Percentiles rank a stretch among this genome's conserved stretches.
These are phyloP conservation scores for Channa striata DNA, from an alignment of 2,797 vertebrate genomes.

Conservation along the genomic window DNA sequence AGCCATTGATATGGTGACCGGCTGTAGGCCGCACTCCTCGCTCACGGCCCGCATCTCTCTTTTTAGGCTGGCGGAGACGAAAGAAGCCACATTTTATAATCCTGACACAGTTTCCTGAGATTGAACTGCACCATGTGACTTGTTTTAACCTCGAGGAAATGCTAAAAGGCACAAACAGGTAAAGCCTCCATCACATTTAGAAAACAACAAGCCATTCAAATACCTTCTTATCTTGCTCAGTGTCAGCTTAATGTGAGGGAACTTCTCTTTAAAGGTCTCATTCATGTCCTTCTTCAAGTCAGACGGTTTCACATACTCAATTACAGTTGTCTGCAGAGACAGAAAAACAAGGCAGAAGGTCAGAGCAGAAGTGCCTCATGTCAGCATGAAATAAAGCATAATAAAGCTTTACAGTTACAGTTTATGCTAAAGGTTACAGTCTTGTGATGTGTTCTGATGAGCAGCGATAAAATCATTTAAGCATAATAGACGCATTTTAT, in stretches of 20 bases:
- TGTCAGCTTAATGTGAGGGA: constrained; percentile 95
- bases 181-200: no score
- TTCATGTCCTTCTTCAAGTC: constrained; percentile 99
- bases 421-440: not conserved
- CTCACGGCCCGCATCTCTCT: constrained; percentile 95
- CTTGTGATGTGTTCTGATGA: constrained; percentile 25
- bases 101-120: constrained; percentile 7
- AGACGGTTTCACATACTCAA: constrained; percentile 97
- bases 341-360: constrained; percentile 19
- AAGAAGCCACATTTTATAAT: not conserved
- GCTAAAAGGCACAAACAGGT: not conserved
- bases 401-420: constrained; percentile 3
- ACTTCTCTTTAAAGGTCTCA: constrained; percentile 96
- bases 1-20: constrained; percentile 94
- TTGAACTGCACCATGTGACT: not conserved
- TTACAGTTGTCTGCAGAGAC: constrained; percentile 92
- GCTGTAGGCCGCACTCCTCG: constrained; percentile 93
- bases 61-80: constrained; percentile 86
- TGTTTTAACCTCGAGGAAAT: not conserved
- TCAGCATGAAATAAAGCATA: constrained; percentile 7
- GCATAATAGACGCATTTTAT: constrained; percentile 27
- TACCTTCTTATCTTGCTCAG: constrained; percentile 99
- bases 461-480: constrained; percentile 37
- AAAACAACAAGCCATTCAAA: not conserved
- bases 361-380: not conserved